These are phyloP conservation scores for Drosophila mojavensis DNA, from an alignment of 1,140 invertebrate genomes.

Conservation along the genomic window DNA sequence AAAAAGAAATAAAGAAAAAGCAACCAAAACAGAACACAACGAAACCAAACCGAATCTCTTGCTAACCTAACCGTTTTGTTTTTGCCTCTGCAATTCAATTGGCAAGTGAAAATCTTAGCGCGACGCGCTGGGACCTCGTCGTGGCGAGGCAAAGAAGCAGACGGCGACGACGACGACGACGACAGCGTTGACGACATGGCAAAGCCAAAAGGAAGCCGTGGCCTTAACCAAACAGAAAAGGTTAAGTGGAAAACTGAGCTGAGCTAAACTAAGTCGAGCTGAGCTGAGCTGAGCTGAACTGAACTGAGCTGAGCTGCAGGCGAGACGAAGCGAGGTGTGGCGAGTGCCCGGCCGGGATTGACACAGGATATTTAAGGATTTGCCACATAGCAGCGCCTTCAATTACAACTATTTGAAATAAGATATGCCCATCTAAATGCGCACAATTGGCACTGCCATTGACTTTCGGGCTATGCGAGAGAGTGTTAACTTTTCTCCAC, in stretches of 20 bases:
- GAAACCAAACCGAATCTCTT: constrained; percentile 12
- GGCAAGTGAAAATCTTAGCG: constrained; percentile 57
- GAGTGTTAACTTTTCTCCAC: not conserved
- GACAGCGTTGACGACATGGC: constrained; percentile 51
- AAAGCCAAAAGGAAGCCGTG: constrained; percentile 66
- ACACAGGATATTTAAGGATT: constrained; percentile 68
- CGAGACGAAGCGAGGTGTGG: not conserved
- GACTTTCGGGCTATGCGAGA: constrained; percentile 3
- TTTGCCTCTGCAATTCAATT: constrained; percentile 64
- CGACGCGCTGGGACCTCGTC: constrained; percentile 8
- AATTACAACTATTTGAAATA: constrained; percentile 78
- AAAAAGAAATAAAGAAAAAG: constrained; percentile 9
- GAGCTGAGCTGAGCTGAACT: constrained; percentile 35
- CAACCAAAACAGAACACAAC: not conserved
- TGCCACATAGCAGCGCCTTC: constrained; percentile 63
- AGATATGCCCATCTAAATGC: constrained; percentile 20
- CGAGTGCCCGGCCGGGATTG: constrained; percentile 44
- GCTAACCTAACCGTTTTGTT: not conserved
- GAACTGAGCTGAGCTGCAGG: constrained; percentile 20
- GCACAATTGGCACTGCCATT: constrained; percentile 4
- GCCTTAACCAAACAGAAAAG: constrained; percentile 69
- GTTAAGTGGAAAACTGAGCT: constrained; percentile 76
- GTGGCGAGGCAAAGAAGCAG: not conserved
- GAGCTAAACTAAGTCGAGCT: constrained; percentile 59
- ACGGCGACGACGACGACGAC: constrained; percentile 20